Conservation (phyloP, 1,140 invertebrate species). For the Mesaphorura yosii region DNA sequence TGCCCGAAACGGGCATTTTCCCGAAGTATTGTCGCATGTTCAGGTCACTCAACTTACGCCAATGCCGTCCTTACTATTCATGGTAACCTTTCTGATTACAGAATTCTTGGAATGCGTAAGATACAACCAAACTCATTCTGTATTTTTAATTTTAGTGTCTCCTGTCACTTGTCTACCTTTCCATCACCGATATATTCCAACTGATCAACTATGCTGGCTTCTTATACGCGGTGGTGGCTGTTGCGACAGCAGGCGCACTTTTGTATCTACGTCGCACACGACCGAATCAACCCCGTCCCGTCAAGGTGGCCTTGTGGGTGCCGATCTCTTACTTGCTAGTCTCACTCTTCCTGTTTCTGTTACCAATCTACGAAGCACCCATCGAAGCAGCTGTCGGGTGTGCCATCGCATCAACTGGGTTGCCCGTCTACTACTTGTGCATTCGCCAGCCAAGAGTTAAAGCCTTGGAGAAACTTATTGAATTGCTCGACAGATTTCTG, state of each 20-base stretch:
- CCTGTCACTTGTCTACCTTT: constrained; percentile 70
- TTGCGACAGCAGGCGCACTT: constrained; percentile 71
- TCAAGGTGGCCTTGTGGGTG: constrained; percentile 45
- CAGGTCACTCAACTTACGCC: constrained; percentile 73
- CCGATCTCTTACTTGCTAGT: background rate
- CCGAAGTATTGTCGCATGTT: constrained; percentile 72
- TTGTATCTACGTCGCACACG: constrained; percentile 68
- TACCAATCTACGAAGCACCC: constrained; percentile 7
- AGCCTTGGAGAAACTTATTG: background rate
- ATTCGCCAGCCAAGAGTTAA: background rate
- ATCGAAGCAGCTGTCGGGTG: constrained; percentile 7
- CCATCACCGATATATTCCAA: constrained; percentile 69
- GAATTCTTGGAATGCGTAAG: too few species aligned
- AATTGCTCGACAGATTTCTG: background rate
- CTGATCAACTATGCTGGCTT: constrained; percentile 89
- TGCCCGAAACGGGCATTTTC: constrained; percentile 77
- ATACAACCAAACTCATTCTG: background rate
- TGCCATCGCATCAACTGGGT: constrained; percentile 1
- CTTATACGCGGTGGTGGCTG: constrained; percentile 79
- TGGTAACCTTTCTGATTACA: constrained; percentile 48
- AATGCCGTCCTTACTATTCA: constrained; percentile 74
- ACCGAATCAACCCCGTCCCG: constrained; percentile 54
- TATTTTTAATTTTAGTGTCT: constrained; percentile 36
- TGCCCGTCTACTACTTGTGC: constrained; percentile 5
- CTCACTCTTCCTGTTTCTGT: constrained; percentile 3